Evolutionary conservation across 2,888 invertebrate genomes (phyloP).

Genomic region (Drosophila stalkeri): DNA sequence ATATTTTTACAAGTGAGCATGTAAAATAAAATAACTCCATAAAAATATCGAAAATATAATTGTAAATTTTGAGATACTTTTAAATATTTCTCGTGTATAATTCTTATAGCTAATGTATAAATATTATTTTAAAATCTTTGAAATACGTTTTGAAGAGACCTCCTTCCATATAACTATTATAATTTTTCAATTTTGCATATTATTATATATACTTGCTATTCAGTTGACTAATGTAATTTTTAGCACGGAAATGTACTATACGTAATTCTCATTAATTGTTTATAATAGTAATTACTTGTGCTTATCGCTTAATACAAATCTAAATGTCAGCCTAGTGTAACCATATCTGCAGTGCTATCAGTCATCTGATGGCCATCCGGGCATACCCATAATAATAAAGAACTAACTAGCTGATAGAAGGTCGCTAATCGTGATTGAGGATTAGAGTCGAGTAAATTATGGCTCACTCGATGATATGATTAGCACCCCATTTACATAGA

Average conservation of each 20-base stretch:
- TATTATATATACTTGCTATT: neutral
- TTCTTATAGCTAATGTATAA: neutral
- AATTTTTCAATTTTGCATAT: neutral
- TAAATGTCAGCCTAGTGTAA: constrained; percentile 6
- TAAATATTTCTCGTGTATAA: neutral
- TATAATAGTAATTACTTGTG: constrained; percentile 35
- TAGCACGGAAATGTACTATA: constrained; percentile 10
- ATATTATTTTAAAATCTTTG: no score
- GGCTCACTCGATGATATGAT: constrained; percentile 52
- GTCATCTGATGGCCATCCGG: neutral
- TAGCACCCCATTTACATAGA: constrained; percentile 46
- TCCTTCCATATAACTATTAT: neutral
- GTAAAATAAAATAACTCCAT: no score
- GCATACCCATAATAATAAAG: neutral
- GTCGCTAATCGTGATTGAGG: constrained; percentile 51
- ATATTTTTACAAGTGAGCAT: neutral
- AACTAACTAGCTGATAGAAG: constrained; percentile 17
- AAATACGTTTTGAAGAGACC: neutral
- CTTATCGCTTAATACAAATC: constrained; percentile 24
- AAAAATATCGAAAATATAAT: neutral
- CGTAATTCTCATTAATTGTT: constrained; percentile 29
- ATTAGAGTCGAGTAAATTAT: constrained; percentile 45
- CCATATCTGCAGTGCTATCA: constrained; percentile 10
- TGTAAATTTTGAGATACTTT: neutral
- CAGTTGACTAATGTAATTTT: neutral